A percentile compares a stretch with the other conserved stretches of the same genome.
Conservation (phyloP, 2,113 vertebrate genomes). For the Sinocyclocheilus grahami region DNA sequence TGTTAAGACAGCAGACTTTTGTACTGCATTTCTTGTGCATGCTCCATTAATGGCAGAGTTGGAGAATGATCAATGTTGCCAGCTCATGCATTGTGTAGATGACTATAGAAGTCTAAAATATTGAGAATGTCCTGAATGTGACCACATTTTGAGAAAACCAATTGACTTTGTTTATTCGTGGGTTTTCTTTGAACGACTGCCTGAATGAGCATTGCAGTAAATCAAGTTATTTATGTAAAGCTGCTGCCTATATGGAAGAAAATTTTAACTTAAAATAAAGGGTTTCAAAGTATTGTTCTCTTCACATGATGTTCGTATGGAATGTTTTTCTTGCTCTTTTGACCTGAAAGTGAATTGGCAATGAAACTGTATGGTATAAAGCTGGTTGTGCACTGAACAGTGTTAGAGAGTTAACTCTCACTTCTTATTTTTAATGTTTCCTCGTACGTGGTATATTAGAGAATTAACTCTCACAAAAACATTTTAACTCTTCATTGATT, state of each 20-base stretch:
- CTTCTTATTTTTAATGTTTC: background rate
- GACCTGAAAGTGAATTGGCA: background rate
- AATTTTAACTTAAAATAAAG: constrained; percentile 82
- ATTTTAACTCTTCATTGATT: background rate
- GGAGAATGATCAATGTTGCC: background rate
- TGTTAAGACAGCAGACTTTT: constrained; percentile 60
- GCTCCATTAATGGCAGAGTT: constrained; percentile 59
- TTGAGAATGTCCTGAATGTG: constrained; percentile 32
- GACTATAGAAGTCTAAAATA: background rate
- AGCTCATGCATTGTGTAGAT: constrained; percentile 10
- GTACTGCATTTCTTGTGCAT: constrained; percentile 70
- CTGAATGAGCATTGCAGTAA: constrained; percentile 57
- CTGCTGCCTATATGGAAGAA: constrained; percentile 73
- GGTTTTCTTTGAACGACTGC: constrained; percentile 55
- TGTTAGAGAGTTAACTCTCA: background rate
- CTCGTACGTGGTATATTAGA: background rate
- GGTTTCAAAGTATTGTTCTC: constrained; percentile 73
- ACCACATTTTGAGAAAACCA: constrained; percentile 53
- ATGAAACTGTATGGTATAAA: background rate
- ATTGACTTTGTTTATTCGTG: constrained; percentile 41
- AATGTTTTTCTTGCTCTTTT: background rate
- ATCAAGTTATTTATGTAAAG: constrained; percentile 64
- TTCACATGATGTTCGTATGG: background rate
- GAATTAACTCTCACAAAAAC: background rate
- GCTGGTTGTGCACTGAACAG: background rate